Conservation (phyloP, 2,888 invertebrate species). For the Diarsia dahlii region DNA sequence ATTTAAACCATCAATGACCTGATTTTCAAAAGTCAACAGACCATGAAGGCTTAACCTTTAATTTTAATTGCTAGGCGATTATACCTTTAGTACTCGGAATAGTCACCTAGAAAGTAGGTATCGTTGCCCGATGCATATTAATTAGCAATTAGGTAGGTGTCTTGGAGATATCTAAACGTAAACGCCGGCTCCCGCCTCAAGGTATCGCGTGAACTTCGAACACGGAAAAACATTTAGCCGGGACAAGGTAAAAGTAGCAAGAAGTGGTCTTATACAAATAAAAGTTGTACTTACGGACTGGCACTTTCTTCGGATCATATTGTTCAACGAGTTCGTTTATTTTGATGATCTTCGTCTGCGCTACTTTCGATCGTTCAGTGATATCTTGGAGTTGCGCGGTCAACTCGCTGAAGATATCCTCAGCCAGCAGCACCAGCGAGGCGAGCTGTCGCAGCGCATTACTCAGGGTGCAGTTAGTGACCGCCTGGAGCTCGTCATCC, state of each 20-base stretch:
- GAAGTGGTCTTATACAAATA: not conserved
- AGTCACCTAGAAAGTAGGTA: conserved; percentile 48
- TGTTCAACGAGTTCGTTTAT: conserved; percentile 93
- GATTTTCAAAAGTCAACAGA: conserved; percentile 46
- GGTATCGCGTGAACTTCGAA: conserved; percentile 18
- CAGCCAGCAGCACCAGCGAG: conserved; percentile 95
- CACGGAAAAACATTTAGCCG: not conserved
- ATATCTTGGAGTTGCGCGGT: conserved; percentile 94
- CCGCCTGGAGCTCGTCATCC: conserved; percentile 95
- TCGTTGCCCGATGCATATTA: conserved; percentile 54
- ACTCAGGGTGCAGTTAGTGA: conserved; percentile 96
- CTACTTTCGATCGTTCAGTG: conserved; percentile 93
- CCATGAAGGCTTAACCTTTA: conserved; percentile 50
- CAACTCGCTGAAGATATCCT: conserved; percentile 96
- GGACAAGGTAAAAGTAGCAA: not conserved
- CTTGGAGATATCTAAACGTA: conserved; percentile 46
- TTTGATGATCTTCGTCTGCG: conserved; percentile 93
- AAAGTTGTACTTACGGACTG: conserved; percentile 96
- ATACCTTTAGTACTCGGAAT: conserved; percentile 36
- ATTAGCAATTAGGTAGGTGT: conserved; percentile 57
- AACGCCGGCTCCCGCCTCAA: conserved; percentile 18
- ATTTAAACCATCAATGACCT: conserved; percentile 37
- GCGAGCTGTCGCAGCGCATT: conserved; percentile 96
- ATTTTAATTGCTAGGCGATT: conserved; percentile 55
- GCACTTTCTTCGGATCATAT: conserved; percentile 96